Evolutionary conservation across 2,888 invertebrate genomes (phyloP).

Genomic region (Agrochola lychnidis): DNA sequence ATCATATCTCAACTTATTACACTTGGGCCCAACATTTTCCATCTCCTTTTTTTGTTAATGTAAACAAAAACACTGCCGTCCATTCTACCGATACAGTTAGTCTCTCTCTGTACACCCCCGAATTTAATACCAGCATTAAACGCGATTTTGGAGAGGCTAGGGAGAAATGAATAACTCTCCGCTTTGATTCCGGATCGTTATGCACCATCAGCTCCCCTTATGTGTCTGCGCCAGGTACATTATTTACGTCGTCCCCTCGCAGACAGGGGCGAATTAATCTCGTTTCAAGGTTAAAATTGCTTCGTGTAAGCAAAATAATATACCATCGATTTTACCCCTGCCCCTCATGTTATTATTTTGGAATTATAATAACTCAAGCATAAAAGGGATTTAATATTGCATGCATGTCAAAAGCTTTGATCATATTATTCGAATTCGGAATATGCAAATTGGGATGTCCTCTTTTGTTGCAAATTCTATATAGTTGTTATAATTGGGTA

Average conservation of each 20-base stretch:
- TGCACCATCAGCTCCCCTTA: background rate
- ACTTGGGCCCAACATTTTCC: no score
- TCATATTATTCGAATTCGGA: background rate
- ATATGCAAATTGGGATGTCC: background rate
- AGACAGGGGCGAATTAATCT: background rate
- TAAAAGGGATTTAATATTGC: slow-evolving; percentile 10
- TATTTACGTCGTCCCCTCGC: slow-evolving; percentile 3
- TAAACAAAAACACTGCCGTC: background rate
- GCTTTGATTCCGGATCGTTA: background rate
- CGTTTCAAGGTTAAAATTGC: slow-evolving; percentile 21
- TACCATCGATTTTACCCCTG: background rate
- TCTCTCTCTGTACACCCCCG: background rate
- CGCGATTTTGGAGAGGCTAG: background rate
- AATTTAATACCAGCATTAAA: background rate
- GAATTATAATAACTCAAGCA: slow-evolving; percentile 1
- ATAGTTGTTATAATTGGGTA: slow-evolving; percentile 6
- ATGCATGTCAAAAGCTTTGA: background rate
- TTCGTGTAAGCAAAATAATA: slow-evolving; percentile 10
- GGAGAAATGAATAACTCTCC: background rate
- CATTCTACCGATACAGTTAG: background rate
- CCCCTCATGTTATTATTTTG: slow-evolving; percentile 1
- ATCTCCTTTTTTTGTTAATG: no score
- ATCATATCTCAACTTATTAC: no score
- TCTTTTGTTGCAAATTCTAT: background rate
- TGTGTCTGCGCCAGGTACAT: slow-evolving; percentile 21